Base-by-base conservation (phyloP, 2,888 invertebrate genomes). In the Ichneumoninae sp. region DNA sequence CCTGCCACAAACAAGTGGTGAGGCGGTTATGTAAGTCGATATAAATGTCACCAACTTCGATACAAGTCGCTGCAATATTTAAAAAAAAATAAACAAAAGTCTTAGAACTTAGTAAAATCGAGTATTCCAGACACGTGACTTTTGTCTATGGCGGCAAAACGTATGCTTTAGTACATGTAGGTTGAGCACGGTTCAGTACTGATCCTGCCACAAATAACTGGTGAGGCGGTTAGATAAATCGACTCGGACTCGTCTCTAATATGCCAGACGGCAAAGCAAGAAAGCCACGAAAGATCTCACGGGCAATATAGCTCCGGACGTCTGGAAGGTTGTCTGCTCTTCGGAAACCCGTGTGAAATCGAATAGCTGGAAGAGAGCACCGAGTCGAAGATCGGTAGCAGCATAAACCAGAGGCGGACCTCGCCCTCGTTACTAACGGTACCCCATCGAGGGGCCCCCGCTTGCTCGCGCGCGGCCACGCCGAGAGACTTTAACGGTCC, bases 381-480 rank as follows among this genome's bases (percentile, higher is more conserved):
- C 16, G 30, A 63, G 63, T 33, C 30, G 52, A 69, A 74, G 44
- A 63, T 74, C 73, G 52, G 50, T 10, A 52, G 33, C 26, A 33
- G 63, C 50, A 69, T 75, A 54, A 68, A 79, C 70, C 75, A 65
- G 70, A 76, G 70, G 78, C 74, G 33, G 75, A 71, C 66, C 83
- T 83, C 83, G 83, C 83, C 83, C 83, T 83, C 79, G 83, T 83
- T 83, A 83, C 79, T 83, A 83, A 83, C 83, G 83, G 83, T 83
- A 83, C 70, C 75, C 71, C 30, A 76, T 75, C 65, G 71, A 68
- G 77, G 57, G 77, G 40, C 54, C 68, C 30, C 16, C 30, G 63
- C 30, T 13, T 26, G 30, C 16, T 10, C 40, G 44, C 36, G 44
- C 13, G 74, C 66, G 57, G 44, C 69, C 22, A 44, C 63, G 70